Evolutionary conservation across 53 echinoderm and acorn worm genomes (phyloP).

Genomic region (Holothuria scabra): DNA sequence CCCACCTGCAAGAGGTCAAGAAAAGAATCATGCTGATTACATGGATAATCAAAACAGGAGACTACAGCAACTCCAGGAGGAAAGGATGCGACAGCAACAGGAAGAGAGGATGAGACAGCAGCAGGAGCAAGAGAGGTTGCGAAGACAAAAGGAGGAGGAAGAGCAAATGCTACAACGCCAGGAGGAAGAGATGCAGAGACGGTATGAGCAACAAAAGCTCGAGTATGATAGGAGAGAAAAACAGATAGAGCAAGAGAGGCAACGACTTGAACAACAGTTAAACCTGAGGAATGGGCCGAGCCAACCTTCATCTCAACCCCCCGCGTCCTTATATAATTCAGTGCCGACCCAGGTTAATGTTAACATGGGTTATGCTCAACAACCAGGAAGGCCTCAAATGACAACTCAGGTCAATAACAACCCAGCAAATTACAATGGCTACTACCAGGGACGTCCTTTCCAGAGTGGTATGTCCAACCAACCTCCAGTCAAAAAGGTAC

Average conservation of each 20-base stretch:
- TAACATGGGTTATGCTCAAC: conserved; percentile 71
- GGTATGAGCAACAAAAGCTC: conserved; percentile 74
- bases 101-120: conserved; percentile 38
- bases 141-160: conserved; percentile 52
- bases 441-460: conserved; percentile 31
- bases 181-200: conserved; percentile 65
- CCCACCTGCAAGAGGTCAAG: conserved; percentile 17
- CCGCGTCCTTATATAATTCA: neutral
- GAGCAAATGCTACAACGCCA: conserved; percentile 60
- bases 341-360: conserved; percentile 57
- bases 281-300: conserved; percentile 46
- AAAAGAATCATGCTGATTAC: conserved; percentile 49
- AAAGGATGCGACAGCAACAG: conserved; percentile 58
- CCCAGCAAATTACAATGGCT: conserved; percentile 15
- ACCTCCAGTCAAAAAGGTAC: conserved; percentile 50
- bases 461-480: conserved; percentile 9
- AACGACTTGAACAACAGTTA: conserved; percentile 82
- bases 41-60: conserved; percentile 58
- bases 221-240: conserved; percentile 83
- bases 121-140: conserved; percentile 33
- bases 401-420: conserved; percentile 25
- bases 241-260: conserved; percentile 80
- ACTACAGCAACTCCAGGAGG: conserved; percentile 65
- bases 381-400: conserved; percentile 59
- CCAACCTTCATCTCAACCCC: neutral